A percentile compares a stretch with the other conserved stretches of the same genome.
Conservation (phyloP, 1,140 invertebrate genomes). For the Lutraria rhynchaena region DNA sequence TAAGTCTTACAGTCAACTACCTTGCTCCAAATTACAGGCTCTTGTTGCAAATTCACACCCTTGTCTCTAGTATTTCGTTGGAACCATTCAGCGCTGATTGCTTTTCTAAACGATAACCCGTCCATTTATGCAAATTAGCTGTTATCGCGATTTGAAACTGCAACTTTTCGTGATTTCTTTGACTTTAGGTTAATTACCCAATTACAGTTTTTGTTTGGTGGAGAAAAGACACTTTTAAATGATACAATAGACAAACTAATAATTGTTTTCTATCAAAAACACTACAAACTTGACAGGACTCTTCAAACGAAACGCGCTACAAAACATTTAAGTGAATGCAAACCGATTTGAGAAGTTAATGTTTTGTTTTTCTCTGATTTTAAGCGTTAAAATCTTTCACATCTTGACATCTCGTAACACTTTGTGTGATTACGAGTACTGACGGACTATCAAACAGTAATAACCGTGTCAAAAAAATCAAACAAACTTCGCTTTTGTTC, state of each 20-base stretch:
- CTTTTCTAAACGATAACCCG: conserved; percentile 19
- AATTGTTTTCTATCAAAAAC: neutral
- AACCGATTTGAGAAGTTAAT: no score
- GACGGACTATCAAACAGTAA: no score
- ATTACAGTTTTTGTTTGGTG: conserved; percentile 27
- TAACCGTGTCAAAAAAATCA: no score
- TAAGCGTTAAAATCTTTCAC: no score
- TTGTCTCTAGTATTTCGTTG: conserved; percentile 21
- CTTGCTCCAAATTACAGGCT: conserved; percentile 26
- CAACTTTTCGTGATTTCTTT: conserved; percentile 29
- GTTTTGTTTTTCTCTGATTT: no score
- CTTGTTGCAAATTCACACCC: neutral
- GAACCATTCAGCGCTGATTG: conserved; percentile 24
- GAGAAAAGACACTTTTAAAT: conserved; percentile 4
- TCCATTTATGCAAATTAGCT: conserved; percentile 34
- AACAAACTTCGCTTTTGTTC: no score
- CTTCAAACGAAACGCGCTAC: no score
- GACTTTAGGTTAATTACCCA: conserved; percentile 37
- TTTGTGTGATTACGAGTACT: no score
- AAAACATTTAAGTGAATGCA: no score
- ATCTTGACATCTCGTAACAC: no score
- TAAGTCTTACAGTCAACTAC: conserved; percentile 27
- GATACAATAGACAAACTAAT: neutral
- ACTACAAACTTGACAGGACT: neutral
- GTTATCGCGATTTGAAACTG: conserved; percentile 40